Percentiles rank a stretch among this genome's conserved stretches.
Conservation (phyloP, 2,888 invertebrate species). For the Chromoteleia sp. region DNA sequence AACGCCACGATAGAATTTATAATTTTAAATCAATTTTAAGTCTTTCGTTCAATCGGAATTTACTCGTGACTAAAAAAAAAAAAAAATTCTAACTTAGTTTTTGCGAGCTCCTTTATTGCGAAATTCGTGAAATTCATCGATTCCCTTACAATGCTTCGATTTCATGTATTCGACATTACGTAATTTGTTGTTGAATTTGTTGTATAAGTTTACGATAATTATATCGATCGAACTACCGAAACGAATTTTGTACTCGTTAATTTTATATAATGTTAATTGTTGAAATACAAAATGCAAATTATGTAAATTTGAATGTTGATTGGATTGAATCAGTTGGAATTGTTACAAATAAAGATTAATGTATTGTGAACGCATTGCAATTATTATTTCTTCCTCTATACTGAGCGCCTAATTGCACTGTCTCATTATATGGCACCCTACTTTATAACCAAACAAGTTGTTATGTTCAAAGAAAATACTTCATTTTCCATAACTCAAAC, state of each 20-base stretch:
- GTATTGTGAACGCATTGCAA: conserved; percentile 25
- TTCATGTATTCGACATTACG: conserved; percentile 3
- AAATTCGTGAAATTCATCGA: conserved; percentile 38
- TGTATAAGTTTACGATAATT: not conserved
- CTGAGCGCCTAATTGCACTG: conserved; percentile 28
- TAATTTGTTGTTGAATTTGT: conserved; percentile 3
- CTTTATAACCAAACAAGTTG: conserved; percentile 41
- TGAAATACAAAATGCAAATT: not conserved
- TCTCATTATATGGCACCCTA: conserved; percentile 50
- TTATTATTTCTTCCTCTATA: conserved; percentile 48
- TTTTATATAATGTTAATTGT: not conserved
- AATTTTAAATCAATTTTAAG: conserved; percentile 45
- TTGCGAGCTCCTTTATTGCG: conserved; percentile 8
- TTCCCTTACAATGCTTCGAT: conserved; percentile 13
- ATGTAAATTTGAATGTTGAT: not conserved
- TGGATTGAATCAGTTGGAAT: not conserved
- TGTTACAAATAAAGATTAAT: conserved; percentile 46
- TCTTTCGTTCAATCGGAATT: conserved; percentile 19
- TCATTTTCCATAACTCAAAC: conserved; percentile 23
- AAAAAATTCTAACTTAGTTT: conserved; percentile 27
- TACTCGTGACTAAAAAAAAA: conserved; percentile 9
- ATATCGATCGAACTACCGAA: not conserved
- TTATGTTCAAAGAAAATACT: conserved; percentile 49
- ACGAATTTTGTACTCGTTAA: not conserved
- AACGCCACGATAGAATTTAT: conserved; percentile 37